Evolutionary conservation across 2,888 invertebrate genomes (phyloP), one percentile per base, ranked within the genome.

Genomic region (Leucoma salicis): DNA sequence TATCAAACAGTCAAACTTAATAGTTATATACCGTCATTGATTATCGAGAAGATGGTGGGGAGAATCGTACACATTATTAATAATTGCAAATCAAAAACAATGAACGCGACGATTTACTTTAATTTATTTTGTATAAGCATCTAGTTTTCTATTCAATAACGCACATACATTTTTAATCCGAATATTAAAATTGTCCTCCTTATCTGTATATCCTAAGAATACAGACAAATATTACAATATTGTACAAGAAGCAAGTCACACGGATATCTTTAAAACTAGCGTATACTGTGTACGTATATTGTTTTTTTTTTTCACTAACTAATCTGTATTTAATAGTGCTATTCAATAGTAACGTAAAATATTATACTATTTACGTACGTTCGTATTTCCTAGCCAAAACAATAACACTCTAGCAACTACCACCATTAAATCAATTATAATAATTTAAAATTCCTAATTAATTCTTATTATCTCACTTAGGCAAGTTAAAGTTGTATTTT

Each of bases 401-500:
- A 74, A 82, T 79, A 82, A 82, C 78, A 78, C 72, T 63, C 82
- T 85, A 87, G 79, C 80, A 79, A 63, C 87, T 87, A 88, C 88
- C 84, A 82, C 82, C 83, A 49, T 63, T 71, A 82, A 86, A 85
- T 76, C 78, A 84, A 81, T 78, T 82, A 83, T 78, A 87, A 89
- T 88, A 87, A 88, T 87, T 88, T 88, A 88, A 84, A 86, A 82
- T 56, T 63, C 78, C 85, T 86, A 86, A 82, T 70, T 83, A 80
- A 76, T 71, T 72, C 85, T 87, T 89, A 88, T 78, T 78, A 83
- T 88, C 86, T 88, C 87, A 89, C 88, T 88, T 88, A 88, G 88
- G 87, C 87, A 88, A 89, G 86, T 87, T 88, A 88, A 88, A 88
- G 85, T 86, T 86, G 86, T 85, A 73, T 84, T 78, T 88, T 86